Evolutionary conservation across 2,113 vertebrate genomes (phyloP).

Genomic region (Plecotus auritus): DNA sequence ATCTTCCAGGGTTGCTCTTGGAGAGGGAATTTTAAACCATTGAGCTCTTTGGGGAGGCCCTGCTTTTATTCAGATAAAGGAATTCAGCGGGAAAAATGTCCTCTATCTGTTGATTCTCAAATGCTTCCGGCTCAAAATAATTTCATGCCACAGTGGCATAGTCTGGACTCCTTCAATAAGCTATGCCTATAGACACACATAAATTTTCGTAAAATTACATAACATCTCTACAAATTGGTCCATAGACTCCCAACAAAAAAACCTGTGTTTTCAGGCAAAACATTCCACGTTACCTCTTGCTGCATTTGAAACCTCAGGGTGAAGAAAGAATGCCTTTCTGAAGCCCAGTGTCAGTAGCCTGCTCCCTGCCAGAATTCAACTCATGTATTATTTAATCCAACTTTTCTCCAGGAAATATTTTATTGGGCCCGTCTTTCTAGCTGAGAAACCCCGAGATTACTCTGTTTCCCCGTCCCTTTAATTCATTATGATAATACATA

Average conservation of each 20-base stretch:
- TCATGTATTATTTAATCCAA: neutral
- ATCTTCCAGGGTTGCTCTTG: neutral
- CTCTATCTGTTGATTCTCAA: neutral
- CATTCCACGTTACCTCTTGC: neutral
- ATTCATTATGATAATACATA: neutral
- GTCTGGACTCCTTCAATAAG: neutral
- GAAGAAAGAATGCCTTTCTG: neutral
- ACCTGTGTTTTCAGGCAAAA: neutral
- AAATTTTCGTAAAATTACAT: neutral
- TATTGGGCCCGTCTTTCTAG: neutral
- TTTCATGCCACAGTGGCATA: neutral
- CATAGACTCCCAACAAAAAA: neutral
- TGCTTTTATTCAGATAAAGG: neutral
- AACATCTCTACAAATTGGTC: neutral
- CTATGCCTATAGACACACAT: too few relatives aligned
- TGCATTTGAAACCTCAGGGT: neutral
- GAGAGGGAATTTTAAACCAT: neutral
- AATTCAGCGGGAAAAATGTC: neutral
- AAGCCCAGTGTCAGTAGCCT: neutral
- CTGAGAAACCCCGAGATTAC: neutral
- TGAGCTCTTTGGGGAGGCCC: neutral
- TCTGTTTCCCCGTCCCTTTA: neutral
- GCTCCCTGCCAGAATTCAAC: neutral
- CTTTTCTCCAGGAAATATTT: neutral
- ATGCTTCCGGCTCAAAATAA: neutral